A percentile compares a stretch with the other conserved stretches of the same genome.
These are phyloP conservation scores for Papilio glaucus DNA, from an alignment of 1,140 invertebrate genomes.

Conservation along the genomic window DNA sequence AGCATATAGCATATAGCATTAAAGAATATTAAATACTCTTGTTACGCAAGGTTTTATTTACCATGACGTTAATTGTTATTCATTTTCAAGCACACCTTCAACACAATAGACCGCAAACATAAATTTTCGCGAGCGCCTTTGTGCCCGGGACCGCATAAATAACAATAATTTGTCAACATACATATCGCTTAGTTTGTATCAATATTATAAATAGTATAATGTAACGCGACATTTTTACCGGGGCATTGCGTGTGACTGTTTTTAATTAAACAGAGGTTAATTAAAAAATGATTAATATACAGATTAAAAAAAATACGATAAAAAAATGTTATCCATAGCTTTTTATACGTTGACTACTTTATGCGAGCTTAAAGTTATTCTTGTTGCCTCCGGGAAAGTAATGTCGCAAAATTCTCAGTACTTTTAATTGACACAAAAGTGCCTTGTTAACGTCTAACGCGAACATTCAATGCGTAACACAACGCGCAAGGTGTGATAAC, in stretches of 20 bases:
- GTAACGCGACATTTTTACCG: slow-evolving; percentile 24
- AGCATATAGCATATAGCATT: background rate
- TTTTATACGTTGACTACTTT: background rate
- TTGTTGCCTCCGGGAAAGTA: background rate
- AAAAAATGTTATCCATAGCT: background rate
- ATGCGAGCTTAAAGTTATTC: slow-evolving; percentile 11
- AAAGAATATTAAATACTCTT: no score
- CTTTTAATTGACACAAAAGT: background rate
- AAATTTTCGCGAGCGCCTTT: background rate
- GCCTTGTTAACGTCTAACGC: background rate
- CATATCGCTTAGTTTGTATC: slow-evolving; percentile 11
- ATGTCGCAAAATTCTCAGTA: background rate
- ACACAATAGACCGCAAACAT: slow-evolving; percentile 15
- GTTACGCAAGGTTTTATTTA: no score
- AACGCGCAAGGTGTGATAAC: slow-evolving; percentile 11
- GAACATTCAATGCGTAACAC: background rate
- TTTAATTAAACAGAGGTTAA: slow-evolving; percentile 28
- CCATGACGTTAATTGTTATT: background rate
- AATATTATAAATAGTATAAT: background rate
- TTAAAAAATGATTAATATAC: slow-evolving; percentile 21
- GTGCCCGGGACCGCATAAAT: background rate
- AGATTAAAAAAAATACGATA: slow-evolving; percentile 5
- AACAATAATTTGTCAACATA: slow-evolving; percentile 31
- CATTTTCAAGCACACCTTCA: background rate
- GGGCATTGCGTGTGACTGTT: slow-evolving; percentile 3